phyloP scores from a whole-genome alignment of 2,888 invertebrate genomes.

The Nomada fucata region DNA sequence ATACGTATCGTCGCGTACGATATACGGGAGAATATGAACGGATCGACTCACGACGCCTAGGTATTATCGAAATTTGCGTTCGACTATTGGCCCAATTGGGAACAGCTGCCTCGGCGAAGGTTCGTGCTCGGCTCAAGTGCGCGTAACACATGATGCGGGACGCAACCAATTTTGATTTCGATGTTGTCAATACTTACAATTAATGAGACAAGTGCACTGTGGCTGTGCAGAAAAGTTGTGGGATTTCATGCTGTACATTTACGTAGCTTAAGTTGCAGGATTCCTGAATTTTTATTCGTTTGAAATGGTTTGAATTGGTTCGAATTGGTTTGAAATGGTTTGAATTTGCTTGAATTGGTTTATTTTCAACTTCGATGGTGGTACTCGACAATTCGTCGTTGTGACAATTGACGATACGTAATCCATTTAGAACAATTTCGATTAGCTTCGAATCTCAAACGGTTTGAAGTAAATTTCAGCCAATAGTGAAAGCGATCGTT shows the following conservation, averaged over 20 bases:
- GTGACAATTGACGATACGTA: too few relatives aligned
- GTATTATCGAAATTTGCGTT: conserved; percentile 63
- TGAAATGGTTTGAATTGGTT: neutral
- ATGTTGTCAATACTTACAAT: conserved; percentile 28
- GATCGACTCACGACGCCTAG: conserved; percentile 21
- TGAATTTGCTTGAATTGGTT: neutral
- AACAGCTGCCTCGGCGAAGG: conserved; percentile 41
- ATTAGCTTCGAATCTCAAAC: too few relatives aligned
- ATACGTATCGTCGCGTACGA: conserved; percentile 42
- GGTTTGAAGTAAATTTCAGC: neutral
- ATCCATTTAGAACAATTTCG: too few relatives aligned
- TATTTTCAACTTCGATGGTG: too few relatives aligned
- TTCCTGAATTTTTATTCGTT: neutral
- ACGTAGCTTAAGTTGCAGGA: neutral
- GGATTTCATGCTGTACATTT: neutral
- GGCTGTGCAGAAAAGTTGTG: too few relatives aligned
- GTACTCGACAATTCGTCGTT: too few relatives aligned
- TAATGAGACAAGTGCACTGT: neutral
- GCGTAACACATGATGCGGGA: conserved; percentile 10
- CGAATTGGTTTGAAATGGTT: neutral
- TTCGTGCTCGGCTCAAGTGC: conserved; percentile 24
- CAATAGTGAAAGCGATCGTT: neutral
- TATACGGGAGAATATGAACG: conserved; percentile 45
- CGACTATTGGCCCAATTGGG: conserved; percentile 59
- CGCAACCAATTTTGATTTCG: conserved; percentile 32